Conservation (phyloP, 2,888 invertebrate species). For the Cyclophora albipunctata region DNA sequence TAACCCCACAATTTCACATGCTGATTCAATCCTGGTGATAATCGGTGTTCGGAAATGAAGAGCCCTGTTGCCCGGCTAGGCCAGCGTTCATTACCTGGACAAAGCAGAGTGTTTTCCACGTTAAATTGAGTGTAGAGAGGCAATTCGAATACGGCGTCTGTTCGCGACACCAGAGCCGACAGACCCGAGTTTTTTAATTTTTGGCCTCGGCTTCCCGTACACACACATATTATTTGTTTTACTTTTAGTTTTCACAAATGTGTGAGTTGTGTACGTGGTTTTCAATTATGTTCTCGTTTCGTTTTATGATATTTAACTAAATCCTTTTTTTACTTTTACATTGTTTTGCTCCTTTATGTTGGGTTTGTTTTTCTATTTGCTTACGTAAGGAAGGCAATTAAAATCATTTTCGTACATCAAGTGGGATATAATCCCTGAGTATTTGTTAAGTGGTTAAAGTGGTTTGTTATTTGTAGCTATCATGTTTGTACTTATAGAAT, state of each 20-base stretch:
- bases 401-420: too few species aligned
- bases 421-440: too few species aligned
- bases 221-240: conserved; percentile 32
- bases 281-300: conserved; percentile 36
- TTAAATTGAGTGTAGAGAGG: conserved; percentile 69
- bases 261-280: conserved; percentile 28
- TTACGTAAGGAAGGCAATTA: too few species aligned
- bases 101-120: conserved; percentile 68
- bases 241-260: conserved; percentile 25
- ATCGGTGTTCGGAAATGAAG: conserved; percentile 33
- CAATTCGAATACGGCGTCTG: conserved; percentile 62
- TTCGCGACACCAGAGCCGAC: conserved; percentile 54
- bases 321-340: conserved; percentile 16
- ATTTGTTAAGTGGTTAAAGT: too few species aligned
- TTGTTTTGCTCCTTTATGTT: conserved; percentile 2
- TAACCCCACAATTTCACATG: conserved; percentile 1
- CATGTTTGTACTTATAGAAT: too few species aligned
- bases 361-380: conserved; percentile 5
- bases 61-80: conserved; percentile 30
- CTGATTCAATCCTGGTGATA: conserved; percentile 21
- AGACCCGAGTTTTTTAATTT: conserved; percentile 59
- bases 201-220: conserved; percentile 33
- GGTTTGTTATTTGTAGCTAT: too few species aligned
- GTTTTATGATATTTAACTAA: conserved; percentile 26
- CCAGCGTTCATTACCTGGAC: conserved; percentile 60